phyloP scores from a whole-genome alignment of 2,888 invertebrate species.

The Cryptocheilus praepositus region DNA sequence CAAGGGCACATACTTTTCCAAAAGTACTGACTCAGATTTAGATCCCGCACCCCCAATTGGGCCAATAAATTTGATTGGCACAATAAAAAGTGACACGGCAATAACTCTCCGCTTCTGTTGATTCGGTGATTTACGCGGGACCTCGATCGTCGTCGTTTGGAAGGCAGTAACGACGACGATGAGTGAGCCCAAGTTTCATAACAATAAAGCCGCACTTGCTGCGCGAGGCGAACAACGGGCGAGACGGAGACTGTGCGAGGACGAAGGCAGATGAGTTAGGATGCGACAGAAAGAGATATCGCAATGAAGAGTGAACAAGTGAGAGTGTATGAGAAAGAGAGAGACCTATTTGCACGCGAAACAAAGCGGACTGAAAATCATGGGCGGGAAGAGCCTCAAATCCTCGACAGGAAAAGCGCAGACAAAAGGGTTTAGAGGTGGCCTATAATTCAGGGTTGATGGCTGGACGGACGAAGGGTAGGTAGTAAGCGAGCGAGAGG shows the following conservation, averaged over 20 bases:
- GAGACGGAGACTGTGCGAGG: slow-evolving; percentile 6
- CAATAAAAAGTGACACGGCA: slow-evolving; percentile 3
- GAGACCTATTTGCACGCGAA: slow-evolving; percentile 24
- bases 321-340: not conserved
- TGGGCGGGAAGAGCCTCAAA: slow-evolving; percentile 56
- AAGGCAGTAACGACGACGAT: not conserved
- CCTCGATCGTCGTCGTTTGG: slow-evolving; percentile 12
- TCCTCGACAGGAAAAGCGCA: slow-evolving; percentile 71
- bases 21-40: too few relatives aligned
- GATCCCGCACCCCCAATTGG: too few relatives aligned
- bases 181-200: slow-evolving; percentile 21
- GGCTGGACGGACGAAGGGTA: slow-evolving; percentile 60
- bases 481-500: slow-evolving; percentile 4
- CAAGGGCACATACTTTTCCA: not conserved
- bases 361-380: slow-evolving; percentile 60
- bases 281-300: slow-evolving; percentile 34
- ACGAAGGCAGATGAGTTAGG: slow-evolving; percentile 22
- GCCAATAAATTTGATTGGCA: not conserved
- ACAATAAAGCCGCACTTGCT: slow-evolving; percentile 40
- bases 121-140: slow-evolving; percentile 25
- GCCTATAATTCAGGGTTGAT: slow-evolving; percentile 73
- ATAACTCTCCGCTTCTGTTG: slow-evolving; percentile 30
- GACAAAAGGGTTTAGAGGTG: slow-evolving; percentile 72
- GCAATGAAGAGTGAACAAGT: slow-evolving; percentile 5
- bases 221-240: slow-evolving; percentile 19